A percentile compares a stretch with the other conserved stretches of the same genome.
Conservation (phyloP, 2,113 vertebrate genomes). For the Numenius arquata region DNA sequence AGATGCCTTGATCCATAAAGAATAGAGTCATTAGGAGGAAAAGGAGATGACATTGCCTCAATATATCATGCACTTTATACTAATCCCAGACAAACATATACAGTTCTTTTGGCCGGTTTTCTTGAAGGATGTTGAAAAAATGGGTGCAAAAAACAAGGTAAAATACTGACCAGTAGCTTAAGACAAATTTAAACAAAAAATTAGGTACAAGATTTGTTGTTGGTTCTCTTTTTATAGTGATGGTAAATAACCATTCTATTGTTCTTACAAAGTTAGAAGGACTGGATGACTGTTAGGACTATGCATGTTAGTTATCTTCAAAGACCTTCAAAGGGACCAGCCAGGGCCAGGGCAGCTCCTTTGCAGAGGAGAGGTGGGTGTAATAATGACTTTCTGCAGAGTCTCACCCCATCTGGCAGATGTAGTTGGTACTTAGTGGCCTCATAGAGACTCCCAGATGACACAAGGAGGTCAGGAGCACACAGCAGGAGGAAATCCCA, state of each 20-base stretch:
- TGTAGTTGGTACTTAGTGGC: background rate
- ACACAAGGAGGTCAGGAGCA: background rate
- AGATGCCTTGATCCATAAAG: constrained; percentile 18
- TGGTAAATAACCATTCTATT: background rate
- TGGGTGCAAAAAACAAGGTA: background rate
- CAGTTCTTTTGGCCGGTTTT: background rate
- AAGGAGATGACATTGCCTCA: background rate
- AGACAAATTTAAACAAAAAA: background rate
- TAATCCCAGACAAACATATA: background rate
- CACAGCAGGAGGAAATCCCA: background rate
- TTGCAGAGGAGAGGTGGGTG: background rate
- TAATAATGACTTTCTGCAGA: background rate
- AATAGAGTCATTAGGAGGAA: background rate
- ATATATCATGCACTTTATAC: background rate
- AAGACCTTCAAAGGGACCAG: background rate
- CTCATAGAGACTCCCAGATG: background rate
- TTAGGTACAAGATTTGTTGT: background rate
- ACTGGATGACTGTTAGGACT: background rate
- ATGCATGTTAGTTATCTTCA: background rate
- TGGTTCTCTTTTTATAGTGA: background rate
- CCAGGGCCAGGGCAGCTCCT: background rate
- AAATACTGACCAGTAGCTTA: background rate
- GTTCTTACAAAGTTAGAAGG: background rate
- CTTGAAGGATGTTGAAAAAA: background rate
- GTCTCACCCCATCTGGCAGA: background rate